Evolutionary conservation across 2,797 vertebrate genomes (phyloP).

Genomic region (Pagetopsis macropterus): DNA sequence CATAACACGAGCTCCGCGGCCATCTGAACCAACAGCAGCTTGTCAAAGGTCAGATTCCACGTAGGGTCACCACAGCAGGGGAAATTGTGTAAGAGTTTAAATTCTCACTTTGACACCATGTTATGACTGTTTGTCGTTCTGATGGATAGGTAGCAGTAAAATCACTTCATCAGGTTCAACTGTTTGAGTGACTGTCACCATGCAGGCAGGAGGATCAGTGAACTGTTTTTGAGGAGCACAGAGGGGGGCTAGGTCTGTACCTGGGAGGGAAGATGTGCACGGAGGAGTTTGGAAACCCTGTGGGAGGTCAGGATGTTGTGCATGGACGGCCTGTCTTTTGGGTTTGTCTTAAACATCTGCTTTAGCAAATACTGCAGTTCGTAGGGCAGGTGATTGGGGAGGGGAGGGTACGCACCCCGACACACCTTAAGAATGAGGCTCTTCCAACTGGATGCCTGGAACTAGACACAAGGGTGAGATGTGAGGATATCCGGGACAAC

Average conservation of each 20-base stretch:
- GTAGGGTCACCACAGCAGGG: conserved; percentile 44
- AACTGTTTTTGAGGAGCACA: neutral
- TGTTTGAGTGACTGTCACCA: neutral
- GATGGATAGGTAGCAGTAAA: conserved; percentile 28
- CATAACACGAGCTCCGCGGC: conserved; percentile 22
- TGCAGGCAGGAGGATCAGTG: neutral
- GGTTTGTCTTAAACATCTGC: conserved; percentile 93
- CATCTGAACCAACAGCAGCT: conserved; percentile 69
- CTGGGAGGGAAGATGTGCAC: conserved; percentile 80
- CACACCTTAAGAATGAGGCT: conserved; percentile 94
- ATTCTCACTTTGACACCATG: conserved; percentile 32
- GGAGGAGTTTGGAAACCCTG: conserved; percentile 79
- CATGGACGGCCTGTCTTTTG: conserved; percentile 89
- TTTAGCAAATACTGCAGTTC: conserved; percentile 90
- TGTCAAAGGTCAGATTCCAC: conserved; percentile 61
- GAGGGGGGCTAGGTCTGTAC: conserved; percentile 66
- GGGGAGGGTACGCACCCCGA: conserved; percentile 86
- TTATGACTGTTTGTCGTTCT: conserved; percentile 13
- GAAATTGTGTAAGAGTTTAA: conserved; percentile 50
- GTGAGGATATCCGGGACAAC: conserved; percentile 23
- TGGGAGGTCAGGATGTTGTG: conserved; percentile 89
- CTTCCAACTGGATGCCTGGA: conserved; percentile 95
- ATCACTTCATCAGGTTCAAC: neutral
- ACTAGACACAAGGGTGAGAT: conserved; percentile 79
- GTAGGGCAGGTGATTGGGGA: conserved; percentile 88